phyloP scores from a whole-genome alignment of 2,888 invertebrate genomes.

The Helobdella robusta region DNA sequence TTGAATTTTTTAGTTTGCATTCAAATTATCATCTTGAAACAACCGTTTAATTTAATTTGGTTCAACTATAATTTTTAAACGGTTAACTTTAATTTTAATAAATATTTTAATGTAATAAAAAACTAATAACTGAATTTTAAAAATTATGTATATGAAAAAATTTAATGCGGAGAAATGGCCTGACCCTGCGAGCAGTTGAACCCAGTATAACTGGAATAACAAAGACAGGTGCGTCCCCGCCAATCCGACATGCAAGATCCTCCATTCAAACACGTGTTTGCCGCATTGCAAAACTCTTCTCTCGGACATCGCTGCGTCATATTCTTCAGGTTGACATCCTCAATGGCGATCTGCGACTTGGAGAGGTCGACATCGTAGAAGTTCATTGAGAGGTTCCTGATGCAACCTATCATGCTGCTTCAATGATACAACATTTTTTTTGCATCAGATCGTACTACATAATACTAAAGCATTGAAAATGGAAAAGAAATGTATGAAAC shows the following conservation, averaged over 20 bases:
- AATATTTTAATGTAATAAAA: too few relatives aligned
- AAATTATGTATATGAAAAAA: neutral
- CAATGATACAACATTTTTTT: too few relatives aligned
- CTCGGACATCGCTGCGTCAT: conserved; percentile 39
- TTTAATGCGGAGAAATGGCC: neutral
- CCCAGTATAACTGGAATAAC: conserved; percentile 37
- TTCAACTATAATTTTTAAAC: too few relatives aligned
- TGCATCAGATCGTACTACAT: too few relatives aligned
- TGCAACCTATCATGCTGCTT: conserved; percentile 44
- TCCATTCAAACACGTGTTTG: conserved; percentile 35
- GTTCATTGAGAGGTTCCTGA: conserved; percentile 40
- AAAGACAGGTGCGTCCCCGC: conserved; percentile 38
- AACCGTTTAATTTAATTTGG: too few relatives aligned
- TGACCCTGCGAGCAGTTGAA: conserved; percentile 39
- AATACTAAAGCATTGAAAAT: too few relatives aligned
- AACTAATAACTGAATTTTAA: neutral
- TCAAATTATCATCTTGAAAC: too few relatives aligned
- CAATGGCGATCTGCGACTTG: conserved; percentile 34
- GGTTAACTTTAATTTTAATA: too few relatives aligned
- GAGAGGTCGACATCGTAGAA: conserved; percentile 35
- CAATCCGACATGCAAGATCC: conserved; percentile 35
- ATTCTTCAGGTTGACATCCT: conserved; percentile 41
- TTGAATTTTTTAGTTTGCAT: too few relatives aligned
- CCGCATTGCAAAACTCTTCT: conserved; percentile 38
- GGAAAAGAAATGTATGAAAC: too few relatives aligned